Conservation (phyloP, 1,140 invertebrate genomes). For the Lepidurus arcticus region DNA sequence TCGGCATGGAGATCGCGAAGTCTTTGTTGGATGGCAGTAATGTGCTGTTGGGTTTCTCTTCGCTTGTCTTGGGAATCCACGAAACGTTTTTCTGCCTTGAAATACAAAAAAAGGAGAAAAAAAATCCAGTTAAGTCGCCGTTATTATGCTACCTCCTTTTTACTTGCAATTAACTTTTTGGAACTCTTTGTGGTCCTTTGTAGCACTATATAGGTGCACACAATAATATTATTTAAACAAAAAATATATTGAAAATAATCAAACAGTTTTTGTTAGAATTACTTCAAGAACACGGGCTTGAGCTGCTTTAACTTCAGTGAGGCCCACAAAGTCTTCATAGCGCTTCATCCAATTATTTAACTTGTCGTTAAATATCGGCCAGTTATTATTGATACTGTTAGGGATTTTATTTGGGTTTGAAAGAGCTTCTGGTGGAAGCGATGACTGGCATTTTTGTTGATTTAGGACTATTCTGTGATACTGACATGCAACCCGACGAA, state of each 20-base stretch:
- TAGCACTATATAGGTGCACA: neutral
- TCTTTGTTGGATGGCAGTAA: slow-evolving; percentile 53
- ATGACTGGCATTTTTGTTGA: slow-evolving; percentile 1
- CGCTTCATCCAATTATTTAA: slow-evolving; percentile 40
- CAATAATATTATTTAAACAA: slow-evolving; percentile 25
- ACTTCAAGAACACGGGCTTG: slow-evolving; percentile 47
- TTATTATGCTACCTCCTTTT: neutral
- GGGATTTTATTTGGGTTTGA: neutral
- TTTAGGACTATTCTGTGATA: too few species aligned
- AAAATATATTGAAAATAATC: slow-evolving; percentile 34
- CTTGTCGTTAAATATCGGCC: slow-evolving; percentile 35
- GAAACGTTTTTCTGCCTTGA: slow-evolving; percentile 55
- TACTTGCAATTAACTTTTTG: neutral
- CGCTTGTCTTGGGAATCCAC: slow-evolving; percentile 55
- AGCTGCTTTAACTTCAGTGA: slow-evolving; percentile 47
- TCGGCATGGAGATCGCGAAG: slow-evolving; percentile 60
- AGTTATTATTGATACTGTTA: neutral
- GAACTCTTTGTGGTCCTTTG: slow-evolving; percentile 3
- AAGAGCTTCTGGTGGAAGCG: neutral
- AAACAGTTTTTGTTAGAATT: slow-evolving; percentile 28
- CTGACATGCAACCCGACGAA: too few species aligned
- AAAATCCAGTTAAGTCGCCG: slow-evolving; percentile 29
- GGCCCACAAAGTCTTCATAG: slow-evolving; percentile 49
- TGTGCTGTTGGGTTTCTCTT: slow-evolving; percentile 51
- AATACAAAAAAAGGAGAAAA: slow-evolving; percentile 41